phyloP scores from a whole-genome alignment of 2,797 vertebrate genomes.

The Vultur gryphus region DNA sequence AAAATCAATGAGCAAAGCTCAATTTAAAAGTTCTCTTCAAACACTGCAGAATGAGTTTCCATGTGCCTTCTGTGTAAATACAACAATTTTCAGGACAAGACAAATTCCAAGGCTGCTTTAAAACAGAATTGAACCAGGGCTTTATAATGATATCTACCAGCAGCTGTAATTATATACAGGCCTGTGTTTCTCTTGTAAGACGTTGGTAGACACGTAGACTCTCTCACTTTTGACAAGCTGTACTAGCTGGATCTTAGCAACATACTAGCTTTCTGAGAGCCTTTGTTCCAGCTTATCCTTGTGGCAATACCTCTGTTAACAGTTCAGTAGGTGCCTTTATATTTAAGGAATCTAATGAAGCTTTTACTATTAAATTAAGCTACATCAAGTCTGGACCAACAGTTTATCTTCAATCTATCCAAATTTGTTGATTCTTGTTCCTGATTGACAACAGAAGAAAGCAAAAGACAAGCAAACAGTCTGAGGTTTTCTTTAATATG shows the following conservation, averaged over 20 bases:
- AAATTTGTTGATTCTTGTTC: not conserved
- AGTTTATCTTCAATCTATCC: not conserved
- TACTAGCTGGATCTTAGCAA: not conserved
- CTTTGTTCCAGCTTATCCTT: not conserved
- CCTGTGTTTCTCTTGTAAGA: not conserved
- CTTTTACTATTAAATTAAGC: not conserved
- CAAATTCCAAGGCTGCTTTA: not conserved
- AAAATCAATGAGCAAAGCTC: not conserved
- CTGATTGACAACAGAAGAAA: not conserved
- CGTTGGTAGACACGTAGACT: not conserved
- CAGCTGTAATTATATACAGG: not conserved
- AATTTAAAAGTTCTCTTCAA: not conserved
- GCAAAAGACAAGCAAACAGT: not conserved
- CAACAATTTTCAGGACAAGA: not conserved
- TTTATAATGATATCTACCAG: not conserved
- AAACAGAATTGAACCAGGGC: not conserved
- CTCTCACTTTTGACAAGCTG: not conserved
- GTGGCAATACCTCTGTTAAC: not conserved
- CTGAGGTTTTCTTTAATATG: not conserved
- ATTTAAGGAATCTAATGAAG: not conserved
- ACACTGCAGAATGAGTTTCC: not conserved
- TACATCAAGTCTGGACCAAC: not conserved
- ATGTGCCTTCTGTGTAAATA: not conserved
- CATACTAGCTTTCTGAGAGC: not conserved
- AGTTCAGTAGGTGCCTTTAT: not conserved